A percentile compares a stretch with the other conserved stretches of the same genome.
Conservation (phyloP, 2,113 vertebrate genomes). For the Cyprinodon brontotheroides region DNA sequence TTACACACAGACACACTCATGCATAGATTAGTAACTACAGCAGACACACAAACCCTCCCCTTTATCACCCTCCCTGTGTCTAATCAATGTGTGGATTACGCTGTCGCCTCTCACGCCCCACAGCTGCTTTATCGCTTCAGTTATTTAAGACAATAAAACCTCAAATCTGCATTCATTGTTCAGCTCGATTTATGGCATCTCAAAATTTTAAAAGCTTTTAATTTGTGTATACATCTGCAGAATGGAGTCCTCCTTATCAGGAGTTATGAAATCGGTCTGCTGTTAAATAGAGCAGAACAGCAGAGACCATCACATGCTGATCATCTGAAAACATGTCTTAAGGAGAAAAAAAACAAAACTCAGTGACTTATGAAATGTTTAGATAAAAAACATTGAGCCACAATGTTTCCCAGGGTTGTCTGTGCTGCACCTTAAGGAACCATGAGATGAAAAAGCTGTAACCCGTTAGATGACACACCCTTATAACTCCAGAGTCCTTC, state of each 20-base stretch:
- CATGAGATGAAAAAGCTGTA: conserved; percentile 25
- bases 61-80: conserved; percentile 45
- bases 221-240: conserved; percentile 1
- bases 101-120: conserved; percentile 54
- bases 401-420: conserved; percentile 1
- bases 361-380: conserved; percentile 4
- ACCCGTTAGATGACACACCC: conserved; percentile 1
- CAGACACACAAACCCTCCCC: conserved; percentile 25
- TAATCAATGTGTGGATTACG: conserved; percentile 70
- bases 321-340: conserved; percentile 49
- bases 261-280: conserved; percentile 24
- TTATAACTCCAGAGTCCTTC: conserved; percentile 10
- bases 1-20: conserved; percentile 25
- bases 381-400: conserved; percentile 12
- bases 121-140: conserved; percentile 62
- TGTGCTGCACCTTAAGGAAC: conserved; percentile 3
- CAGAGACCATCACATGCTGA: conserved; percentile 41
- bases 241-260: conserved; percentile 29
- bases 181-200: conserved; percentile 1
- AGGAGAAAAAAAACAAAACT: conserved; percentile 1
- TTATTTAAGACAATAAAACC: conserved; percentile 22
- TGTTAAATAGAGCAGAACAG: conserved; percentile 28
- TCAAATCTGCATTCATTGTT: conserved; percentile 9
- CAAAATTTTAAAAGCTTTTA: not conserved
- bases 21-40: conserved; percentile 17